These are phyloP conservation scores for Drosophila anomelani DNA, from an alignment of 2,888 invertebrate species.

Conservation along the genomic window DNA sequence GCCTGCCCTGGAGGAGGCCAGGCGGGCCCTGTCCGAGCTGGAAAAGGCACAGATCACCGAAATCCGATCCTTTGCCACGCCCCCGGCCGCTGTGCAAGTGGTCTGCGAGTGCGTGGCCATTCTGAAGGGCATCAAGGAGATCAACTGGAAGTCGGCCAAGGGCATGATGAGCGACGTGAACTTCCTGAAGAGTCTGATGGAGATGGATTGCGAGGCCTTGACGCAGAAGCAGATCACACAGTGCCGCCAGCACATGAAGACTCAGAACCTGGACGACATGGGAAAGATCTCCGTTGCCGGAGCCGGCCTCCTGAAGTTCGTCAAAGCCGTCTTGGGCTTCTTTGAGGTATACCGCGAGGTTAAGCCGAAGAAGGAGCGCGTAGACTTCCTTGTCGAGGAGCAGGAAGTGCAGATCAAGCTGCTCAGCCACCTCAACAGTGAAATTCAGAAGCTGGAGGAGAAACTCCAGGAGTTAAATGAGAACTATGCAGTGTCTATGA, in stretches of 20 bases:
- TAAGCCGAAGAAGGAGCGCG: conserved; percentile 93
- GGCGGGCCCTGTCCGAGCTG: conserved; percentile 91
- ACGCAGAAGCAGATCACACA: conserved; percentile 89
- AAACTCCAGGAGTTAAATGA: conserved; percentile 89
- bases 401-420: conserved; percentile 87
- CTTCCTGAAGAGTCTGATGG: conserved; percentile 91
- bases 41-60: conserved; percentile 97
- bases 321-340: conserved; percentile 94
- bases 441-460: conserved; percentile 90
- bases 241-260: conserved; percentile 90
- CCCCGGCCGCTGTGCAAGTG: conserved; percentile 94
- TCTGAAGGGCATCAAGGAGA: conserved; percentile 92
- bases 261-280: conserved; percentile 91
- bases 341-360: conserved; percentile 94
- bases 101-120: conserved; percentile 96
- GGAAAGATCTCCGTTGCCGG: conserved; percentile 93
- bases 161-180: conserved; percentile 96
- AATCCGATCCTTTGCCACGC: conserved; percentile 95
- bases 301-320: conserved; percentile 93
- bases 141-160: conserved; percentile 96
- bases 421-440: conserved; percentile 90
- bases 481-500: conserved; percentile 92
- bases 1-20: conserved; percentile 93
- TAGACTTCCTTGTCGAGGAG: conserved; percentile 91
- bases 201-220: conserved; percentile 93